These are phyloP conservation scores for Anniella stebbinsi DNA, from an alignment of 2,797 vertebrate genomes.

Conservation along the genomic window DNA sequence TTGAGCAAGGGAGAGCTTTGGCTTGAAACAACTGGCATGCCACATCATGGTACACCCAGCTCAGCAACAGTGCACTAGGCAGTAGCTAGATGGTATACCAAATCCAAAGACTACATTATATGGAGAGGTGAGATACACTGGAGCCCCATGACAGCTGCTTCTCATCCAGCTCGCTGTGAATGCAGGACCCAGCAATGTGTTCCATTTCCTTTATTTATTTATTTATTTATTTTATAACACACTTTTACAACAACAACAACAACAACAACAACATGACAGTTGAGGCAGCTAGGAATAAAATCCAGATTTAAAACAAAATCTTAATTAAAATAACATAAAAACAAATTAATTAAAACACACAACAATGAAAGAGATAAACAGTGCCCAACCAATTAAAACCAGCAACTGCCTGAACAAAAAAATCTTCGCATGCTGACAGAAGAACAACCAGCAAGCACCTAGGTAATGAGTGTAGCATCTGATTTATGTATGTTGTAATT, in stretches of 20 bases:
- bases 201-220: background rate
- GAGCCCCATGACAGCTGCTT: background rate
- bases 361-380: too few species aligned
- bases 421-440: too few species aligned
- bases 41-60: background rate
- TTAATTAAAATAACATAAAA: too few species aligned
- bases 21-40: background rate
- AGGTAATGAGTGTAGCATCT: background rate
- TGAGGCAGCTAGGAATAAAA: too few species aligned
- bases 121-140: rapidly evolving
- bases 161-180: background rate
- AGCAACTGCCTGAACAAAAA: too few species aligned
- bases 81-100: background rate
- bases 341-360: too few species aligned
- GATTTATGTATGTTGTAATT: slow-evolving; percentile 32
- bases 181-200: background rate
- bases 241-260: too few species aligned
- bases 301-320: too few species aligned
- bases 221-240: too few species aligned
- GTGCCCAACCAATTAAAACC: too few species aligned
- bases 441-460: background rate
- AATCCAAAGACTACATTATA: background rate
- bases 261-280: too few species aligned
- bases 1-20: background rate
- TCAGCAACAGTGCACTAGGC: background rate